Percentiles rank a stretch among this genome's conserved stretches.
phyloP scores from a whole-genome alignment of 2,888 invertebrate genomes.

The Habrosyne pyritoides region DNA sequence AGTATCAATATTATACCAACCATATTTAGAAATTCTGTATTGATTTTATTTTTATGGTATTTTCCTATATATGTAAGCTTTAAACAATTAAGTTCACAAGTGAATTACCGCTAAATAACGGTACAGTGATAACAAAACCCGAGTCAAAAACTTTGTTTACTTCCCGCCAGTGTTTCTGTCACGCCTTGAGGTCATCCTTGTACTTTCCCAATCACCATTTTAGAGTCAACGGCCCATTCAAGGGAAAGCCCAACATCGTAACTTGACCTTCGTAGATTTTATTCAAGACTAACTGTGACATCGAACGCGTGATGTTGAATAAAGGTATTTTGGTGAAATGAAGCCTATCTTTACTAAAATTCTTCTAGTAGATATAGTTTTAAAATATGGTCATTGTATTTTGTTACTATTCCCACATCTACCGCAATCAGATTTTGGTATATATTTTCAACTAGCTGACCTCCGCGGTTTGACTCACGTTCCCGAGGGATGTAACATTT shows the following conservation, averaged over 20 bases:
- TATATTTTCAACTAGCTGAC: too few species aligned
- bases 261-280: neutral
- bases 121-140: neutral
- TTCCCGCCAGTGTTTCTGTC: neutral
- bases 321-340: too few species aligned
- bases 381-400: too few species aligned
- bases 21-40: too few species aligned
- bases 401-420: too few species aligned
- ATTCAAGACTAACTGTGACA: neutral
- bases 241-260: neutral
- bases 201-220: conserved; percentile 10
- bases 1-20: too few species aligned
- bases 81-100: neutral
- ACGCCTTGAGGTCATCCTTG: neutral
- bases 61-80: neutral
- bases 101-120: neutral
- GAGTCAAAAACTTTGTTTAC: neutral
- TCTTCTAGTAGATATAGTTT: too few species aligned
- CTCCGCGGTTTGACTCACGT: too few species aligned
- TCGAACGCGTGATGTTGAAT: too few species aligned
- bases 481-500: too few species aligned
- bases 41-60: neutral
- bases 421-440: too few species aligned
- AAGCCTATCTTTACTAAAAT: too few species aligned
- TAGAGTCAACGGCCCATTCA: neutral